These are phyloP conservation scores for Mobula hypostoma DNA, from an alignment of 2,113 vertebrate species.

Conservation along the genomic window DNA sequence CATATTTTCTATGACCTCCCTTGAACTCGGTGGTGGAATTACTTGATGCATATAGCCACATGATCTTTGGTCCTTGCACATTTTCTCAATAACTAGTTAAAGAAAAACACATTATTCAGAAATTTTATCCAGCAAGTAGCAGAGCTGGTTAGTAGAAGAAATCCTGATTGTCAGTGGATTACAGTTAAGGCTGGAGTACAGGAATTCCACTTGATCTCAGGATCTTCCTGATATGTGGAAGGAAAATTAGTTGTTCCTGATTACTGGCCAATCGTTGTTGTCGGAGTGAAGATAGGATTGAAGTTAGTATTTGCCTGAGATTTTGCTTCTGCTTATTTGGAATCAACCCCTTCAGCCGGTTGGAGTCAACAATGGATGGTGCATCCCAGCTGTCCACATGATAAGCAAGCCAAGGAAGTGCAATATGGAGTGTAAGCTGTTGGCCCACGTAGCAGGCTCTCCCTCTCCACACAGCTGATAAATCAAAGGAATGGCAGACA, in stretches of 20 bases:
- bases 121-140: not conserved
- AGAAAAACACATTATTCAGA: not conserved
- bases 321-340: no score
- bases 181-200: not conserved
- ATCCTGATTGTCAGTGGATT: not conserved
- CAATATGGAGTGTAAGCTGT: no score
- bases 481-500: no score
- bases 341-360: no score
- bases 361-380: no score
- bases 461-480: no score
- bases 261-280: not conserved
- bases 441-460: no score
- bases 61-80: not conserved
- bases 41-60: no score
- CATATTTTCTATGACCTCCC: not conserved
- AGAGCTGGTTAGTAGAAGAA: not conserved
- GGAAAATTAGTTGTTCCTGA: not conserved
- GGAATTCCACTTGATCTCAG: not conserved
- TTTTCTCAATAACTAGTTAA: not conserved
- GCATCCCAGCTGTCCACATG: no score
- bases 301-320: not conserved
- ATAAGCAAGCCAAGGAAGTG: no score
- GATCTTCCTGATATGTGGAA: not conserved
- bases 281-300: not conserved
- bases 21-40: not conserved